Conservation (phyloP, 2,797 vertebrate species). For the Tragelaphus eurycerus region DNA sequence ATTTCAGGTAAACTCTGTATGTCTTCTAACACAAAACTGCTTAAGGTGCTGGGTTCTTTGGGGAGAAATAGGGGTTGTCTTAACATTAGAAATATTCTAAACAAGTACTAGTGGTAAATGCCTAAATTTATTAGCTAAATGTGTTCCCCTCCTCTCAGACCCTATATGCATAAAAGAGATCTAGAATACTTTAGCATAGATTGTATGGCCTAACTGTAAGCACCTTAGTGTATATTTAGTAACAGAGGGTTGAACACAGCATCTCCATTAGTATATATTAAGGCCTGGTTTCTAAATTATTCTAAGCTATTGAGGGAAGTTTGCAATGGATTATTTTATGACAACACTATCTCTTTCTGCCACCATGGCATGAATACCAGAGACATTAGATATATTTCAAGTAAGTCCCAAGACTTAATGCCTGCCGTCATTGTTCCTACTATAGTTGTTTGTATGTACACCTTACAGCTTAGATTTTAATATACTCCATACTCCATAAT, state of each 20-base stretch:
- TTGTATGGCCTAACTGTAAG: neutral
- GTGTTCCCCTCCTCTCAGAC: neutral
- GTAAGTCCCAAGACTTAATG: neutral
- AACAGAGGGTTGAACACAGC: neutral
- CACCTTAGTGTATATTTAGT: neutral
- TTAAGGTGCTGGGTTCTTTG: neutral
- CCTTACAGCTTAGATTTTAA: neutral
- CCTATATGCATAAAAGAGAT: neutral
- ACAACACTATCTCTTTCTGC: neutral
- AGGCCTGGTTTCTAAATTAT: neutral
- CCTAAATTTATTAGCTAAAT: neutral
- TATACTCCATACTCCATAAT: neutral
- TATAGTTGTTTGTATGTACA: neutral
- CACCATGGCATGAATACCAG: neutral
- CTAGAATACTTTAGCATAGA: neutral
- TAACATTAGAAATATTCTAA: neutral
- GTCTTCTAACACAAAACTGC: neutral
- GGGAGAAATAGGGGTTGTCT: neutral
- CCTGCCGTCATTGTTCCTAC: neutral
- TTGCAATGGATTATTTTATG: neutral
- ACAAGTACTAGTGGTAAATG: neutral
- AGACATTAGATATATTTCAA: neutral
- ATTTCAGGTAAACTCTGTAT: neutral
- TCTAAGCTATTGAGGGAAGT: neutral
- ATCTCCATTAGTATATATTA: neutral